Evolutionary conservation across 2,888 invertebrate species (phyloP), one percentile per base, ranked within the genome.

Genomic region (Patella caerulea): DNA sequence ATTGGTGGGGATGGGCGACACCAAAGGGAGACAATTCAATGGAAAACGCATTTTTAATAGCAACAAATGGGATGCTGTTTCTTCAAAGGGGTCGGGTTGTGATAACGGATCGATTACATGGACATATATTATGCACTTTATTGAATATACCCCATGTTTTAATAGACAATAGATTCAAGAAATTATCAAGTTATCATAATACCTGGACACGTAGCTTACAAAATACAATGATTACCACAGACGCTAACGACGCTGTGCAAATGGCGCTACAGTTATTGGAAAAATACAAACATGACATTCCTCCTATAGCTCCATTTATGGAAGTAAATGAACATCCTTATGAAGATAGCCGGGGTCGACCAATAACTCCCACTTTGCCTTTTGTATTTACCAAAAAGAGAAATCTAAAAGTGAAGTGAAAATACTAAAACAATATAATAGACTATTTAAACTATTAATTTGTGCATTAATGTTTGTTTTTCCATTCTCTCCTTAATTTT

Each of bases 31-130:
- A 34, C 0, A 75, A 71, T 11, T 19, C 71, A 2, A 72, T 85
- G 79, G 81, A 83, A 9, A 73, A 75, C 11, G 59, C 79, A 1
- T 78, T 81, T 65, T 72, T 79, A 1, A 77, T 79, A 17, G 71
- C 82, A 14, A 69, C 73, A 3, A 75, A 73, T 14, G 84, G 84
- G 2, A 72, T 82, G 14, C 59, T 73, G 65, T 83, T 83, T 59
- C 75, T 83, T 11, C 82, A 80, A 75, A 71, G 83, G 19, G 84
- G 84, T 3, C 76, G 82, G 3, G 81, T 84, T 34, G 78, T 82
- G 14, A 75, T 83, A 52, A 84, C 84, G 1, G 83, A 83, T 59
- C 71, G 82, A 14, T 76, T 82, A 3, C 83, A 83, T 71, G 83
- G 83, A n/a, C 83, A 83, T 73, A 79, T 83, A 71, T 55, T 81